Evolutionary conservation across 2,797 vertebrate species (phyloP).

Genomic region (Pogonophryne albipinna): DNA sequence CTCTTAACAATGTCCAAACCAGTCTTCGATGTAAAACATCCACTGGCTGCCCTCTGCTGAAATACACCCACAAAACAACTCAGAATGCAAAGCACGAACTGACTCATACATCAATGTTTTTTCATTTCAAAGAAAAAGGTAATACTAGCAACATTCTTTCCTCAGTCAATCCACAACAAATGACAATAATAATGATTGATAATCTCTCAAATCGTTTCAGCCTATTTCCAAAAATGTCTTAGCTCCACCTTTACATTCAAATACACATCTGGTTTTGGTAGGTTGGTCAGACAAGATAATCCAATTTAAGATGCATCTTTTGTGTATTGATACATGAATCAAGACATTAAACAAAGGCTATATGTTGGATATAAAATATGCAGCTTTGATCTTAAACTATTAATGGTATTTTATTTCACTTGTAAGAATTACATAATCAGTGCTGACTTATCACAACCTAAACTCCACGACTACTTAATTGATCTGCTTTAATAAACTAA

Average conservation of each 20-base stretch:
- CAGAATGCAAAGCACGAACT: neutral
- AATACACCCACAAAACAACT: conserved; percentile 1
- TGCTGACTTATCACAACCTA: neutral
- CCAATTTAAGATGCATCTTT: neutral
- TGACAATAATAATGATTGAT: neutral
- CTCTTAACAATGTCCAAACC: neutral
- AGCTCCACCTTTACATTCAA: too few relatives aligned
- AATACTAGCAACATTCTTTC: neutral
- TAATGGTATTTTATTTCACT: neutral
- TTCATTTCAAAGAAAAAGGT: neutral
- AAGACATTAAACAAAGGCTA: too few relatives aligned
- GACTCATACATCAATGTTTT: neutral
- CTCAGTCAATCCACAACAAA: neutral
- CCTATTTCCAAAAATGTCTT: neutral
- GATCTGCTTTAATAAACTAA: conserved; percentile 12
- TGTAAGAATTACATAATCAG: neutral
- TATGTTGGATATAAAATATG: neutral
- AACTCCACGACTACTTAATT: conserved; percentile 15
- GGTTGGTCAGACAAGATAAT: neutral
- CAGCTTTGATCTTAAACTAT: neutral
- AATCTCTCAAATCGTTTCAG: neutral
- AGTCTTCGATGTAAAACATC: conserved; percentile 13
- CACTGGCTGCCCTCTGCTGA: neutral
- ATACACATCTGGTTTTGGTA: neutral
- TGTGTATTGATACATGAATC: too few relatives aligned